Percentiles rank a stretch among this genome's conserved stretches.
phyloP scores from a whole-genome alignment of 2,113 vertebrate genomes.

The Centropus unirufus region DNA sequence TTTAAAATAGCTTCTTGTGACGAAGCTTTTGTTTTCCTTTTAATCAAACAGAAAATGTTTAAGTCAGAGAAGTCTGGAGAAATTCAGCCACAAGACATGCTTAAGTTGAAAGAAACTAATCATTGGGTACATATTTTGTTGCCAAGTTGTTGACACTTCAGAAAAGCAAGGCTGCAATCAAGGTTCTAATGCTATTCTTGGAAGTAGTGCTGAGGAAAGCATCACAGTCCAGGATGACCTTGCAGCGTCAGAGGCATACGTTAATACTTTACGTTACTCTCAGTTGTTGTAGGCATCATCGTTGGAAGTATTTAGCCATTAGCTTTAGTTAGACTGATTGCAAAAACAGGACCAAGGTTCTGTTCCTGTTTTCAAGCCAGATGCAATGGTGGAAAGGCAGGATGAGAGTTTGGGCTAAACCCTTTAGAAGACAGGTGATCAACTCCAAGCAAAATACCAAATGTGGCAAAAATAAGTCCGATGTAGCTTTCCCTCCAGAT shows the following conservation, averaged over 20 bases:
- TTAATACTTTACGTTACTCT: not conserved
- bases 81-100: not conserved
- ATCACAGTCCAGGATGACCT: not conserved
- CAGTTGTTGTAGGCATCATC: not conserved
- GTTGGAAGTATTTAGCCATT: not conserved
- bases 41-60: constrained; percentile 8
- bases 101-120: not conserved
- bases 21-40: constrained; percentile 1
- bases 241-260: fast-evolving
- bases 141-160: constrained; percentile 3
- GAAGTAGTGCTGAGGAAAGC: not conserved
- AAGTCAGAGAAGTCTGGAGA: not conserved
- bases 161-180: constrained; percentile 5
- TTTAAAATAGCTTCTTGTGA: constrained; percentile 41
- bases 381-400: not conserved
- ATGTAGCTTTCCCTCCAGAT: not conserved
- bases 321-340: not conserved
- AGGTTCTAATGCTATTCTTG: constrained; percentile 4
- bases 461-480: not conserved
- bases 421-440: not conserved
- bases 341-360: not conserved
- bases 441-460: not conserved
- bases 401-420: not conserved
- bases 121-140: not conserved
- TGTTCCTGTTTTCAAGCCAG: not conserved